A percentile compares a stretch with the other conserved stretches of the same genome.
Conservation (phyloP, 2,113 vertebrate genomes). For the Etia nguti region DNA sequence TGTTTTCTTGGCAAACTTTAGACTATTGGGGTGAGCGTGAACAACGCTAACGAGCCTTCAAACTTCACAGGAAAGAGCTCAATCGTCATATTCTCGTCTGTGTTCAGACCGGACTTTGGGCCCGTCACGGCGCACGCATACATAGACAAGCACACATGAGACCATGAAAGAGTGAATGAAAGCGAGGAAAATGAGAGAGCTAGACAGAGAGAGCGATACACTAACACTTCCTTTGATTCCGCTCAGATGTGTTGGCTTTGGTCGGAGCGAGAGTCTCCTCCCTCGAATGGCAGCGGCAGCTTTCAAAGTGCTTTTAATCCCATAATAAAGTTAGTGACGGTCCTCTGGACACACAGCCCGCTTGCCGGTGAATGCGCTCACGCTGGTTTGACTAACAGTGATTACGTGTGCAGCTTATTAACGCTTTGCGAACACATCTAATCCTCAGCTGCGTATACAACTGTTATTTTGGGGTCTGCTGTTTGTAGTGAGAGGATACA, state of each 20-base stretch:
- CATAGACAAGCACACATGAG: conserved; percentile 10
- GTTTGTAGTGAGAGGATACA: conserved; percentile 44
- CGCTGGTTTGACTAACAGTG: conserved; percentile 63
- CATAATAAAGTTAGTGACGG: conserved; percentile 73
- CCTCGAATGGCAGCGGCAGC: conserved; percentile 34
- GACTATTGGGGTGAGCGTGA: background rate
- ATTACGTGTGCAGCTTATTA: conserved; percentile 68
- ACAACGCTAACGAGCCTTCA: background rate
- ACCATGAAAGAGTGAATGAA: conserved; percentile 41
- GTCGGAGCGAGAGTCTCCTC: conserved; percentile 35
- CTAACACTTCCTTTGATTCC: conserved; percentile 54
- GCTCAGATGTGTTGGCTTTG: conserved; percentile 44
- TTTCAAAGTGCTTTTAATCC: conserved; percentile 68
- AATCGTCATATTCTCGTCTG: background rate
- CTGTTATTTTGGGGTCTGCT: conserved; percentile 48
- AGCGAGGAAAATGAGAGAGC: conserved; percentile 36
- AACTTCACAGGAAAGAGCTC: background rate
- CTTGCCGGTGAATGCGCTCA: conserved; percentile 61
- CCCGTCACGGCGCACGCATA: background rate
- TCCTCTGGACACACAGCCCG: conserved; percentile 58
- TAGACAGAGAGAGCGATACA: conserved; percentile 39
- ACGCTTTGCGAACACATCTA: conserved; percentile 63
- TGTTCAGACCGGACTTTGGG: background rate
- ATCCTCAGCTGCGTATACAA: conserved; percentile 51
- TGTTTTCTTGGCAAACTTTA: background rate